Evolutionary conservation across 2,888 invertebrate genomes (phyloP).

Genomic region (Stenotaenia linearis): DNA sequence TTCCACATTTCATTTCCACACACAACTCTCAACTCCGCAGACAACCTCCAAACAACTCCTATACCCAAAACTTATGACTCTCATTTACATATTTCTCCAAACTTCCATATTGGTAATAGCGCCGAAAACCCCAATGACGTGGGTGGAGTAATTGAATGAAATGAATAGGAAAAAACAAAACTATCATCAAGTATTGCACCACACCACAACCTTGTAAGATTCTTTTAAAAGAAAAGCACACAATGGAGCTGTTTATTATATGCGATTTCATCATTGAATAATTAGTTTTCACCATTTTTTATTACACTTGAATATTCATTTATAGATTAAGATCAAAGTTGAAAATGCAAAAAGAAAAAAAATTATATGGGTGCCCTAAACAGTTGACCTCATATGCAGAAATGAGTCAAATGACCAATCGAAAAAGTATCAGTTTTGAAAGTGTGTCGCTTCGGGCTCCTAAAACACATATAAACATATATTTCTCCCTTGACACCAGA

Average conservation of each 20-base stretch:
- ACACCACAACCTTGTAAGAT: background rate
- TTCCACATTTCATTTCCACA: too few relatives aligned
- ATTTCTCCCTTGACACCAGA: background rate
- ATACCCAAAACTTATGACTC: too few relatives aligned
- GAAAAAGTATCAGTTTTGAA: slow-evolving; percentile 10
- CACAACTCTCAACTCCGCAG: too few relatives aligned
- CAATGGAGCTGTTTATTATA: slow-evolving; percentile 12
- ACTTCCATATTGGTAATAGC: too few relatives aligned
- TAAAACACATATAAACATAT: background rate
- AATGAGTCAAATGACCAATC: background rate
- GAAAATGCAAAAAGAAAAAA: background rate
- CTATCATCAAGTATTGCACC: slow-evolving; percentile 23
- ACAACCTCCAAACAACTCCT: too few relatives aligned
- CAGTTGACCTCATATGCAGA: slow-evolving; percentile 10
- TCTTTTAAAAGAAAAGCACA: background rate
- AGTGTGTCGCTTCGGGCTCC: background rate
- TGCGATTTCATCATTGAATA: slow-evolving; percentile 23
- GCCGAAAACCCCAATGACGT: too few relatives aligned
- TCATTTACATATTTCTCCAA: too few relatives aligned
- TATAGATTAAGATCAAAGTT: background rate
- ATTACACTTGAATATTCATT: background rate
- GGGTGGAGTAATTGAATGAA: background rate
- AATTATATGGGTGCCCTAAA: slow-evolving; percentile 13
- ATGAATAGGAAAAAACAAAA: background rate
- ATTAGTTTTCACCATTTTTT: background rate